phyloP scores from a whole-genome alignment of 2,797 vertebrate species.

The Pangasius krempfi region DNA sequence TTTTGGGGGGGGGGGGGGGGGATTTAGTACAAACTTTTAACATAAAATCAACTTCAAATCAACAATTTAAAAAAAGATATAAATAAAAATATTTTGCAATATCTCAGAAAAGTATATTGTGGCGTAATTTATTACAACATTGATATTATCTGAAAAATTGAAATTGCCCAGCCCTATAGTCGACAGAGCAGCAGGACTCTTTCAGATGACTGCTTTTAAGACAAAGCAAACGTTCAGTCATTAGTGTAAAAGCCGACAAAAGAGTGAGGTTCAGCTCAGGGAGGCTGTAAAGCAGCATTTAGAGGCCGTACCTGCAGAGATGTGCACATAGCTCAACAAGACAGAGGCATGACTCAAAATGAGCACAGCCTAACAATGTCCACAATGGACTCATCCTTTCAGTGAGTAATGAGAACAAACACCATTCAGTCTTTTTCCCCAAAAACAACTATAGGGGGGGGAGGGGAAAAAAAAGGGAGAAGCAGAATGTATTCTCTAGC shows the following conservation, averaged over 20 bases:
- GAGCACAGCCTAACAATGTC: conserved; percentile 5
- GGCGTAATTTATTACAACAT: not conserved
- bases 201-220: not conserved
- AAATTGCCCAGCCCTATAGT: no score
- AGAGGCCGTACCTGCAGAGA: not conserved
- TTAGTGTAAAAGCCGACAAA: conserved; percentile 38
- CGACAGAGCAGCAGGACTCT: conserved; percentile 19
- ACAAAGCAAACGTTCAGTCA: conserved; percentile 27
- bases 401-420: conserved; percentile 1
- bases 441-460: not conserved
- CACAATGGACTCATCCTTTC: not conserved
- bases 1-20: no score
- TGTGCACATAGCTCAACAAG: not conserved
- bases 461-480: no score
- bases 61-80: not conserved
- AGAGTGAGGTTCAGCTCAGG: conserved; percentile 1
- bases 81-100: not conserved
- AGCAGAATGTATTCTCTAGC: not conserved
- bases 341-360: conserved; percentile 15
- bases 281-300: conserved; percentile 12
- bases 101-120: not conserved
- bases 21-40: not conserved
- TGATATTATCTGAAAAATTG: not conserved
- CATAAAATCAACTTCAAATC: not conserved
- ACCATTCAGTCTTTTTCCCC: not conserved